Base-by-base conservation (phyloP, 37 sponge, comb jelly and placozoan species). In the Theonella swinhoei region DNA sequence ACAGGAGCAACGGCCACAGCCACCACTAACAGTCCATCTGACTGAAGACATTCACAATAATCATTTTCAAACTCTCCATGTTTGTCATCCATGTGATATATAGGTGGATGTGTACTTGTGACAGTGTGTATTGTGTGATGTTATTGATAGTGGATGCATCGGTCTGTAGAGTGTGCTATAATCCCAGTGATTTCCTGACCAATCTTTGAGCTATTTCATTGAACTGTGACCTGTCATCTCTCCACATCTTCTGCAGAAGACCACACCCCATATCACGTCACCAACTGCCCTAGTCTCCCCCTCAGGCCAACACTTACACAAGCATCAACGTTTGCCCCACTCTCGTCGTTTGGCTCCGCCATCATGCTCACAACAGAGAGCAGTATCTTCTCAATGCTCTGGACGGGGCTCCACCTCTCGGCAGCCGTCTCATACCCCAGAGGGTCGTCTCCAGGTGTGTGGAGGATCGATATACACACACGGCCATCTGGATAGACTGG, bases 341-440 rank as follows among this genome's bases (percentile, higher is more conserved):
- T 99, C 85, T 99, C 99, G 42, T 91, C 94, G 87, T 99, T 99
- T 0, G 99, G 99, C 42, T 99, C 99, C 71, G 98, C 95, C 61
- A 99, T 62, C 99, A 99, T 99, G 76, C 99, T 99, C 70, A 99
- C 90, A 58, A 99, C 99, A 33, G 99, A 99, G 11, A 99, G 80
- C 0, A 99, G 83, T 54, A 99, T 97, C 72, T 99, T 99, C 87
- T 99, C 99, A 31, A 99, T 96, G 65, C 93, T 91, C 79, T 97
- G 97, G 23, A 99, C 98, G 4, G 99, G 99, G 77, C 97, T 97
- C 99, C 99, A 99, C 77, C 99, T 82, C 84, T 99, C 99, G 19
- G 88, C 77, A 59, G 89, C 72, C 9, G 88, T 72, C 72, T 99
- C 99, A 67, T 99, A 99, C 32, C 99, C 99, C 22, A 97, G 91